These are phyloP conservation scores for Parelbella ahira DNA, from an alignment of 2,888 invertebrate species.

Conservation along the genomic window DNA sequence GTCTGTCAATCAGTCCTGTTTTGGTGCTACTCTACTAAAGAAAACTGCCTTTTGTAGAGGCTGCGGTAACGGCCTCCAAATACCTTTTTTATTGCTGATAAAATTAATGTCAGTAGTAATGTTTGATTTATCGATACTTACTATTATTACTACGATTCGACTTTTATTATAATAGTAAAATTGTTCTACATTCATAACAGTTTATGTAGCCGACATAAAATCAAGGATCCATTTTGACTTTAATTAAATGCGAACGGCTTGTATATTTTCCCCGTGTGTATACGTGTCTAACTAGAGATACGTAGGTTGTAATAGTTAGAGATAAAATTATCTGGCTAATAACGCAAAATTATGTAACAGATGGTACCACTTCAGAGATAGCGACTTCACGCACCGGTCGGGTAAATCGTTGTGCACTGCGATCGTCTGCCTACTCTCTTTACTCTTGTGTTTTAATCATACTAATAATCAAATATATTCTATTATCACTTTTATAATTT, in stretches of 20 bases:
- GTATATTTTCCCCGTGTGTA: conserved; percentile 8
- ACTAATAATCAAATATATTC: too few species aligned
- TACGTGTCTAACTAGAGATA: conserved; percentile 22
- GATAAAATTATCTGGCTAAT: conserved; percentile 51
- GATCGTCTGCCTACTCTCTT: conserved; percentile 8
- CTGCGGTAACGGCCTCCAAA: conserved; percentile 33
- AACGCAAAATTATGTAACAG: conserved; percentile 63
- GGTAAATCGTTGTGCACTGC: conserved; percentile 32
- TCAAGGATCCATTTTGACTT: conserved; percentile 5
- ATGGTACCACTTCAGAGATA: conserved; percentile 52
- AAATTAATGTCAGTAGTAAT: conserved; percentile 32
- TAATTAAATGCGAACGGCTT: conserved; percentile 6
- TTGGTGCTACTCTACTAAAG: conserved; percentile 53
- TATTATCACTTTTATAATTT: too few species aligned
- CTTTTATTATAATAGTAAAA: conserved; percentile 10
- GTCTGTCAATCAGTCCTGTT: conserved; percentile 67
- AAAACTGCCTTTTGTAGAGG: conserved; percentile 57
- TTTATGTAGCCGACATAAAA: too few species aligned
- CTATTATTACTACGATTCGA: conserved; percentile 10
- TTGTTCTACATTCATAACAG: conserved; percentile 2
- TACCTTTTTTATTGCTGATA: conserved; percentile 30
- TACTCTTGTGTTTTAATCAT: too few species aligned
- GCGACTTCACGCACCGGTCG: conserved; percentile 50
- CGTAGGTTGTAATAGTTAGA: conserved; percentile 38
- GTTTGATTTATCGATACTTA: conserved; percentile 28